Evolutionary conservation across 23 tunicate genomes (phyloP), one percentile per base, ranked within the genome.

Genomic region (Botrylloides violaceus): DNA sequence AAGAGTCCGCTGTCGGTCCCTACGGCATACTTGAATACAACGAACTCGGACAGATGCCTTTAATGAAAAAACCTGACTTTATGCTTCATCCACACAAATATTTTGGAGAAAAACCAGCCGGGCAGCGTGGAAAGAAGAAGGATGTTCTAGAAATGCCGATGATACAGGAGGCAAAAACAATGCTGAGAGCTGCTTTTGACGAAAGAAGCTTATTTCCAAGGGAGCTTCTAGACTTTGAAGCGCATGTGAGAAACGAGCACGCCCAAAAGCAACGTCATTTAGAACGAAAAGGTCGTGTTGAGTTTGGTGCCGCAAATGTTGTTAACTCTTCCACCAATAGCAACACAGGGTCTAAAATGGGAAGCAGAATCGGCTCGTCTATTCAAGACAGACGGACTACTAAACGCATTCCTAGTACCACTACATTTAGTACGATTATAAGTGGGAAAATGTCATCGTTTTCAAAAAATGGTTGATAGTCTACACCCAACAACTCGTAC

Each of bases 51-150:
- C 61, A 71, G 30, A 79, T 79, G 90, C 92, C 90, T 20, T 73
- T 47, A 22, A 75, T 90, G 82, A 64, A 77, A 57, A 90, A 90
- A 30, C 97, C 97, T 0, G 97, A 90, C 58, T 90, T 90, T 56
- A 83, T 90, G 85, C 76, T 83, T 20, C 85, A 83, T 61, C 97
- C 97, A 47, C 97, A 90, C 58, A 83, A 79, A 74, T 90, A 90
- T 48, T 90, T 90, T 50, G 85, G 97, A n/a, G 97, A 90, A 72
- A 90, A 90, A 35, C 76, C 83, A 33, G 77, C 71, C 2, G 68
- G 79, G 35, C 23, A 9, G 34, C 32, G 36, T 26, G 32, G 61
- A 27, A 79, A 79, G 59, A 59, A 43, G 36, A 58, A 79, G 1
- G 66, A 19, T 32, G 71, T 71, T 29, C 47, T 49, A 30, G 71